Conservation (phyloP, 2,113 vertebrate genomes). For the Grallaria varia region DNA sequence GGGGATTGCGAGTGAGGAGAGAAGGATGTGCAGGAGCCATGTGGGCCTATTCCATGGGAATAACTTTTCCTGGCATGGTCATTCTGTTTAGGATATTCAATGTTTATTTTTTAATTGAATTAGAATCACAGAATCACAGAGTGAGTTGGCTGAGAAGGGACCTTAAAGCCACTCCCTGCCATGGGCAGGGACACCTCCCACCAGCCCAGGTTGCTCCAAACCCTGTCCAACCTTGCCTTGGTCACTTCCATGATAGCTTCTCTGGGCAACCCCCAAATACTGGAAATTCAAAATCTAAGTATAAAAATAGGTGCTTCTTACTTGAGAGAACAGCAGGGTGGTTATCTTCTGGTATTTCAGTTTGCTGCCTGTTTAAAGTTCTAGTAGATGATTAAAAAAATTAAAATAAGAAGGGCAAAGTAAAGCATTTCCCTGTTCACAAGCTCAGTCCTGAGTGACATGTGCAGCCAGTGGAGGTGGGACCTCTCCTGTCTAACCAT, state of each 20-base stretch:
- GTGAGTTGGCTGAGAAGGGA: not conserved
- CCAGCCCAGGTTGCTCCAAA: not conserved
- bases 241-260: not conserved
- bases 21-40: not conserved
- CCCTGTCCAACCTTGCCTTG: not conserved
- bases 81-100: rapidly evolving
- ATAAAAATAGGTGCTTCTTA: not conserved
- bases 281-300: not conserved
- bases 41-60: not conserved
- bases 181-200: not conserved
- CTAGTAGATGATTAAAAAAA: not conserved
- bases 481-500: not conserved
- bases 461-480: rapidly evolving
- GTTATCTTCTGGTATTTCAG: not conserved
- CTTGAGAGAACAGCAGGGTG: not conserved
- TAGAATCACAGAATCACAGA: not conserved
- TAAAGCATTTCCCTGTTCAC: not conserved
- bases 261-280: not conserved
- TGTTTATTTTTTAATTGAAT: not conserved
- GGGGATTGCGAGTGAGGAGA: not conserved
- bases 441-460: not conserved
- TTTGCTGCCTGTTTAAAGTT: not conserved
- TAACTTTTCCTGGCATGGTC: rapidly evolving
- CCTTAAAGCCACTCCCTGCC: rapidly evolving
- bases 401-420: not conserved